Percentiles rank a stretch among this genome's conserved stretches.
phyloP scores from a whole-genome alignment of 2,888 invertebrate genomes.

The Ischnura elegans region DNA sequence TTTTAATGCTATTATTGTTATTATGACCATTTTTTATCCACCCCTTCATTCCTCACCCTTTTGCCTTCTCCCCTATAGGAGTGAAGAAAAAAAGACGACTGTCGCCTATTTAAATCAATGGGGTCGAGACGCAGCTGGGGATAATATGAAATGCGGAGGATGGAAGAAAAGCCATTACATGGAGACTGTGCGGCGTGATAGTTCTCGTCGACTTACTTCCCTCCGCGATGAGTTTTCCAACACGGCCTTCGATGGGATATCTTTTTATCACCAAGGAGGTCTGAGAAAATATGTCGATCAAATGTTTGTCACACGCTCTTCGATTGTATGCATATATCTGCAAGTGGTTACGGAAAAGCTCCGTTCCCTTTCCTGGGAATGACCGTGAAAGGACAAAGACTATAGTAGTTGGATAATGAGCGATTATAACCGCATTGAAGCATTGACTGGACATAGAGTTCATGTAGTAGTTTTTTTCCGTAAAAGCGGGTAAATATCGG shows the following conservation, averaged over 20 bases:
- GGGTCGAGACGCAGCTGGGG: constrained; percentile 1
- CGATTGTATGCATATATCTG: background rate
- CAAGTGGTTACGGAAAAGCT: no score
- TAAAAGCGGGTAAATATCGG: no score
- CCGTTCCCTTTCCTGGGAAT: background rate
- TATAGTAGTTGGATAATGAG: no score
- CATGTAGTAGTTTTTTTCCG: no score
- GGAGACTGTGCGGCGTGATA: background rate
- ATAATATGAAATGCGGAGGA: constrained; percentile 2
- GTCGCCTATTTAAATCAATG: constrained; percentile 20
- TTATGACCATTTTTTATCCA: no score
- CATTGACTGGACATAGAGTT: no score
- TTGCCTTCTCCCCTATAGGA: background rate
- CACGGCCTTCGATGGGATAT: background rate
- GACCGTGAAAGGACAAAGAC: background rate
- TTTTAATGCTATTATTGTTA: no score
- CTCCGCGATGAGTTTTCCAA: background rate
- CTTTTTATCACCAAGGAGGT: background rate
- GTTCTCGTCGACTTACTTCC: background rate
- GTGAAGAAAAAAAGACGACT: background rate
- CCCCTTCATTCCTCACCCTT: no score
- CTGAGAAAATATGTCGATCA: background rate
- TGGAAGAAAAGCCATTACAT: background rate
- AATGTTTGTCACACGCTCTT: background rate
- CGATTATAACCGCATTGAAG: no score